phyloP scores from a whole-genome alignment of 2,113 vertebrate species.

The Platysternon megacephalum region DNA sequence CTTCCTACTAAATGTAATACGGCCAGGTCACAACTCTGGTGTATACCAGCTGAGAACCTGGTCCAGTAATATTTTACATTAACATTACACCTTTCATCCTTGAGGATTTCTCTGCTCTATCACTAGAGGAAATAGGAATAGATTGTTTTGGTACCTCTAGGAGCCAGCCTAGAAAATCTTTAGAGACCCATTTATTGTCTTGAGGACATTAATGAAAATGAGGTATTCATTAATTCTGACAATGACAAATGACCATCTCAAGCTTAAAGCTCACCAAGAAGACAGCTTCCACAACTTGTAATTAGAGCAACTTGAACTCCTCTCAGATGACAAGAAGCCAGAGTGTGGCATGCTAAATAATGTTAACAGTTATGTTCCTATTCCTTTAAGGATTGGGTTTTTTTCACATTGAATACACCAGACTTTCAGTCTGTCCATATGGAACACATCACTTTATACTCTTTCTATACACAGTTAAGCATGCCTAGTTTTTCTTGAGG shows the following conservation, averaged over 20 bases:
- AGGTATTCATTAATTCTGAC: not conserved
- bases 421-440: not conserved
- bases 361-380: not conserved
- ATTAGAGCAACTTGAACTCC: not conserved
- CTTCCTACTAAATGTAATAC: conserved; percentile 2
- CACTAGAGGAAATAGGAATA: not conserved
- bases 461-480: not conserved
- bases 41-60: conserved; percentile 65
- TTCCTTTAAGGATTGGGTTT: not conserved
- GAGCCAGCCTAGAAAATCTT: not conserved
- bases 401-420: not conserved
- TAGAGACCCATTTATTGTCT: not conserved
- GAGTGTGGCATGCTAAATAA: accelerated
- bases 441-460: not conserved
- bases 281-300: not conserved
- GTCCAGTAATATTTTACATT: not conserved
- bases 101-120: not conserved
- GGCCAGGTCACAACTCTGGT: not conserved
- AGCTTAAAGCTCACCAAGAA: not conserved
- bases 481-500: conserved; percentile 4
- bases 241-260: not conserved
- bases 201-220: not conserved
- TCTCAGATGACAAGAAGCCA: not conserved
- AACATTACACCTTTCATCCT: not conserved
- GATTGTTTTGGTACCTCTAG: not conserved